Evolutionary conservation across 2,113 vertebrate species (phyloP), one percentile per base, ranked within the genome.

Genomic region (Hyperoodon ampullatus): DNA sequence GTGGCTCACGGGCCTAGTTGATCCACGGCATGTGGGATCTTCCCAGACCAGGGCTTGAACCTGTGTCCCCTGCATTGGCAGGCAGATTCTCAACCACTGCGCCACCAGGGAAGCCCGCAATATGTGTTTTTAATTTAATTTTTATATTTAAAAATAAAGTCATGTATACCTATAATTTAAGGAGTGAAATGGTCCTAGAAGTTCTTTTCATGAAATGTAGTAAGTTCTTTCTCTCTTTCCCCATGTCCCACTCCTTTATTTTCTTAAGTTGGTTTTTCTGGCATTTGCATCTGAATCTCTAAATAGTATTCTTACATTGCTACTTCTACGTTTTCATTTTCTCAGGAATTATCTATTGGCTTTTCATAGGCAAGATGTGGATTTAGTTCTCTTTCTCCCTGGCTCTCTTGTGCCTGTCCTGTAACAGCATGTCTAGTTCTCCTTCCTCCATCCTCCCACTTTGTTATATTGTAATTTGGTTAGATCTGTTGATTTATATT

Each of bases 391-490:
- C 12, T 55, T 71, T 84, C 30, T 2, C 2, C 24, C 55, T 24
- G 7, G 23, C 44, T 50, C 8, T 47, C n/a, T 14, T 58, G 18
- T 71, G 10, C 8, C 26, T 1, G 0, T 28, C 8, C 26, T 1
- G 0, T 28, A 95, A 60, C 12, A 95, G 6, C 16, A 63, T 82
- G 6, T 11, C 4, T 30, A 33, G 1, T 16, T 66, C 24, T 87
- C n/a, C 13, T 70, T 3, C 10, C 3, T 61, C 0, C 3, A 90
- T 35, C 30, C 33, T 81, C 19, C 11, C 77, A 74, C 16, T 81
- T 65, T 81, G 47, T n/a, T n/a, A 66, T 68, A 63, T 70, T 60
- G 26, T 78, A 75, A 75, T 83, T 96, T 93, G 26, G 55, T 92
- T 88, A 65, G 19, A 44, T 65, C 58, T 60, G 0, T 71, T 92